A percentile compares a stretch with the other conserved stretches of the same genome.
Conservation (phyloP, 37 sponge, comb jelly and placozoan genomes). For the Ephydatia muelleri region DNA sequence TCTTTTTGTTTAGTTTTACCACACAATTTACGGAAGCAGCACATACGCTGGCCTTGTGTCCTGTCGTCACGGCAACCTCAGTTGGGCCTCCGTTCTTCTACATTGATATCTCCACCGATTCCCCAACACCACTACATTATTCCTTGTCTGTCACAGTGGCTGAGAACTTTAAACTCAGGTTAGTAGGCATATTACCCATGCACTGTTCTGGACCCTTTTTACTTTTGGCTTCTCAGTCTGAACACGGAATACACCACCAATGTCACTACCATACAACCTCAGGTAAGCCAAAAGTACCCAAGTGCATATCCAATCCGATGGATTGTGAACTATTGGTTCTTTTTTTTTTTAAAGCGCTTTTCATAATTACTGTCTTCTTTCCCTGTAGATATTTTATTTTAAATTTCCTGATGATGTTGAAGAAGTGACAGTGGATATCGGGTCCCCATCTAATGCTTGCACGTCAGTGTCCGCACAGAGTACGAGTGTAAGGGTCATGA, state of each 20-base stretch:
- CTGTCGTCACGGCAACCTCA: background rate
- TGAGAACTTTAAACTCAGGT: background rate
- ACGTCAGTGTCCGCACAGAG: conserved; percentile 68
- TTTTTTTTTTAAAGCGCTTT: too few species aligned
- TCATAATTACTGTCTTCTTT: background rate
- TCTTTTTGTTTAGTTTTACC: background rate
- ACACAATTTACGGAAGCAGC: background rate
- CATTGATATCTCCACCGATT: background rate
- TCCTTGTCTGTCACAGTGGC: background rate
- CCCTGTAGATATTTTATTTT: conserved; percentile 37
- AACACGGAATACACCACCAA: background rate
- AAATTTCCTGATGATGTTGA: conserved; percentile 29
- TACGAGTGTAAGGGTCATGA: conserved; percentile 41
- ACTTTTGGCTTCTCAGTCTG: background rate
- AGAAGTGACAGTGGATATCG: conserved; percentile 26
- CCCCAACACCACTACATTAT: background rate
- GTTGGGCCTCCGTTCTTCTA: background rate
- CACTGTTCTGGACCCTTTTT: background rate
- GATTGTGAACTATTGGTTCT: too few species aligned
- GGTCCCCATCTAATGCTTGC: conserved; percentile 20
- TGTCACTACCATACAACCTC: background rate
- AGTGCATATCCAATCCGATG: too few species aligned
- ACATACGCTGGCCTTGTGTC: background rate
- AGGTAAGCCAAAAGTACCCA: background rate
- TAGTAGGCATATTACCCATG: too few species aligned